phyloP scores from a whole-genome alignment of 2,797 vertebrate species.

The Tenualosa thibaudeaui region DNA sequence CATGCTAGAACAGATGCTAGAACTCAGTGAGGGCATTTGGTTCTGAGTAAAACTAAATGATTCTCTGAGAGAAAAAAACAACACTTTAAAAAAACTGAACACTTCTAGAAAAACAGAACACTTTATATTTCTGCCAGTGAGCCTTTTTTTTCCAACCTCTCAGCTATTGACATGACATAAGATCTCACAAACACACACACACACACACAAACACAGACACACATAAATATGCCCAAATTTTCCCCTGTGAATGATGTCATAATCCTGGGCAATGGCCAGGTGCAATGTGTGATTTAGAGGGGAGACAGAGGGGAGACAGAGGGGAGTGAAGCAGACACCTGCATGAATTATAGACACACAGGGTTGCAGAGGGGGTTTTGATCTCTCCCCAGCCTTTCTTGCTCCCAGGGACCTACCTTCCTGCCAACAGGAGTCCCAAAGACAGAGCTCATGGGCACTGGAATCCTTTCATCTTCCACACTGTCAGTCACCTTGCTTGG shows the following conservation, averaged over 20 bases:
- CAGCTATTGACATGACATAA: not conserved
- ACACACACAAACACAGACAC: not conserved
- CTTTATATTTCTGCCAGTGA: not conserved
- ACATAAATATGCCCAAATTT: not conserved
- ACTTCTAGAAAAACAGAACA: not conserved
- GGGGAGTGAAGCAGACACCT: conserved; percentile 3
- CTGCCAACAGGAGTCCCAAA: not conserved
- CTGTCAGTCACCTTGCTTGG: not conserved
- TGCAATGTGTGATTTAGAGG: conserved; percentile 23
- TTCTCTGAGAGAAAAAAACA: not conserved
- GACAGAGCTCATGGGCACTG: not conserved
- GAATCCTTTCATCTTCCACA: not conserved
- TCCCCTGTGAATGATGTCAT: conserved; percentile 29
- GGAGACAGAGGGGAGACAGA: not conserved
- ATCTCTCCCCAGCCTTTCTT: conserved; percentile 36
- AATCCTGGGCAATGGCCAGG: conserved; percentile 22
- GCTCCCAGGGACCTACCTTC: not conserved
- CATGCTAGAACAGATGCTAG: not conserved
- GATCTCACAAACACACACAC: not conserved
- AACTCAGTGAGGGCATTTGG: not conserved
- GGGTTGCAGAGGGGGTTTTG: conserved; percentile 44
- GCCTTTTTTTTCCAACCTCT: not conserved
- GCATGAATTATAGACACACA: conserved; percentile 47
- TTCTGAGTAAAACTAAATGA: not conserved
- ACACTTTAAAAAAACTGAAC: not conserved